Percentiles rank a stretch among this genome's conserved stretches.
phyloP scores from a whole-genome alignment of 2,797 vertebrate species.

The Coregonus ussuriensis region DNA sequence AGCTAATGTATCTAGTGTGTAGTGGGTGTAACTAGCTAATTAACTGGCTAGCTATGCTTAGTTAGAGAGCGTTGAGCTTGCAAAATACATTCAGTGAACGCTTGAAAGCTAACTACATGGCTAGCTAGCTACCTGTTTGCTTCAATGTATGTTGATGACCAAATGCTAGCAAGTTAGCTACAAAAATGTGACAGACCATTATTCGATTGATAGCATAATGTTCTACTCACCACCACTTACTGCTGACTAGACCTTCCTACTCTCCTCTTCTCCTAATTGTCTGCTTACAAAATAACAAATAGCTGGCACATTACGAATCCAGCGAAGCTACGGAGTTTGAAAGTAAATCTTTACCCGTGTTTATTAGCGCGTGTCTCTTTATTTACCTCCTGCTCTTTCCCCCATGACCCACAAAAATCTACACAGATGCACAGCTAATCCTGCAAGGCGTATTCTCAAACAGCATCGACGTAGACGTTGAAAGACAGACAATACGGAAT shows the following conservation, averaged over 20 bases:
- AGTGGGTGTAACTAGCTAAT: neutral
- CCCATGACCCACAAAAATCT: slow-evolving; percentile 69
- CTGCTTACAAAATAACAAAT: slow-evolving; percentile 6
- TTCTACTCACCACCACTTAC: slow-evolving; percentile 66
- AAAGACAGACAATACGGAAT: neutral
- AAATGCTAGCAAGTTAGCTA: neutral
- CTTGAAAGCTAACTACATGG: neutral
- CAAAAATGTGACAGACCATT: neutral
- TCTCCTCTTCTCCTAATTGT: slow-evolving; percentile 28
- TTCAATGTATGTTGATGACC: neutral
- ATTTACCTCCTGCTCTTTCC: slow-evolving; percentile 61
- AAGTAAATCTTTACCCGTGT: slow-evolving; percentile 22
- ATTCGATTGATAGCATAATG: slow-evolving; percentile 40
- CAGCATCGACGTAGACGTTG: slow-evolving; percentile 32
- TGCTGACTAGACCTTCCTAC: slow-evolving; percentile 42
- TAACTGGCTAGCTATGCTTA: neutral
- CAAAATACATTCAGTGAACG: neutral
- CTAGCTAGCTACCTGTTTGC: neutral
- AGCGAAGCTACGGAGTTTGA: neutral
- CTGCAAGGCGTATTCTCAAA: slow-evolving; percentile 47
- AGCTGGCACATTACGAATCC: slow-evolving; percentile 4
- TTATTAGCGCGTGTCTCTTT: slow-evolving; percentile 39
- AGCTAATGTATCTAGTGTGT: slow-evolving; percentile 21
- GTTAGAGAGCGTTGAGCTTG: neutral
- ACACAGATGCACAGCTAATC: slow-evolving; percentile 17